Conservation (phyloP, 92 coral and sea anemone genomes). For the Pocillopora grandis region DNA sequence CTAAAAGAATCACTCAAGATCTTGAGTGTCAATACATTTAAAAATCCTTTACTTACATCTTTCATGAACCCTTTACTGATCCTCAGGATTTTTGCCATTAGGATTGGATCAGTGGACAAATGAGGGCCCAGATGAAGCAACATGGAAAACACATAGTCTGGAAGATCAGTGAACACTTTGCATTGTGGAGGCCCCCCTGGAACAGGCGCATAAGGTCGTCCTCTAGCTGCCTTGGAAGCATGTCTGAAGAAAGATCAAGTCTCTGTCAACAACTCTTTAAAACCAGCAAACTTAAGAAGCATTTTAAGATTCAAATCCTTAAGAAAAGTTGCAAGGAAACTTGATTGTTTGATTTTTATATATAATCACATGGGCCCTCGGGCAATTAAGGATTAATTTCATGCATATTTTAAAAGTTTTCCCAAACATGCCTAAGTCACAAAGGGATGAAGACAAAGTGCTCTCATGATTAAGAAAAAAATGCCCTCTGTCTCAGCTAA, state of each 20-base stretch:
- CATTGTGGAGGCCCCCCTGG: constrained; percentile 85
- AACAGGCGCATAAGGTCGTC: constrained; percentile 81
- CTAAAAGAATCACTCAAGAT: neutral
- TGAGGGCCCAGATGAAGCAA: constrained; percentile 89
- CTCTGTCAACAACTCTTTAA: no score
- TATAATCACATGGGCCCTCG: no score
- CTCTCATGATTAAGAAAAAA: no score
- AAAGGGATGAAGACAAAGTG: no score
- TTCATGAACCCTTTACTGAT: constrained; percentile 92
- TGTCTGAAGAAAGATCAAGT: constrained; percentile 47
- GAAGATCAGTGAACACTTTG: constrained; percentile 65
- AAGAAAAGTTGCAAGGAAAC: no score
- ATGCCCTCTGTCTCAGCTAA: no score
- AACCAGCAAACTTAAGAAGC: neutral
- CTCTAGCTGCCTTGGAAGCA: constrained; percentile 96
- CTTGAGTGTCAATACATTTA: neutral
- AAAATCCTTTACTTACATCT: constrained; percentile 62
- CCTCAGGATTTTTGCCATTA: constrained; percentile 93
- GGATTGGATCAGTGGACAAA: constrained; percentile 87
- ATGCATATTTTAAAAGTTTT: no score
- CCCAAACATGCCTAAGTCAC: no score
- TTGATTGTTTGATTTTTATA: no score
- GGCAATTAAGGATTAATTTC: no score
- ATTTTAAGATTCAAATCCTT: neutral
- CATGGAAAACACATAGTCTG: constrained; percentile 82